phyloP scores from a whole-genome alignment of 2,888 invertebrate genomes.

The Coleophora deauratella region DNA sequence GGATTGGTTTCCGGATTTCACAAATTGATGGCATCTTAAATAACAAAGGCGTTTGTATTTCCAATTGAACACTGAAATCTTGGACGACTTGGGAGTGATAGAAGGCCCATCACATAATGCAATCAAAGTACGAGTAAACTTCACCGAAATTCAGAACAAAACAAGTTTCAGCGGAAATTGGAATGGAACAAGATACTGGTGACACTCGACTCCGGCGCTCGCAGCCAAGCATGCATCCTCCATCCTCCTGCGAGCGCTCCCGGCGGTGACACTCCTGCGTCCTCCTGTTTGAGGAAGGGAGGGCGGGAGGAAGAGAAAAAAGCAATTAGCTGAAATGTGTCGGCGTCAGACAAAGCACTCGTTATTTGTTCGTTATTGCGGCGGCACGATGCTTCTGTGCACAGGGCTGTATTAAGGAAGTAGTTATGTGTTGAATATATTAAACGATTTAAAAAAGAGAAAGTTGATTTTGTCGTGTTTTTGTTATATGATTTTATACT shows the following conservation, averaged over 20 bases:
- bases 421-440: no score
- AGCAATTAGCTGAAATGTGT: constrained; percentile 64
- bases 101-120: no score
- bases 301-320: constrained; percentile 30
- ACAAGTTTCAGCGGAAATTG: neutral
- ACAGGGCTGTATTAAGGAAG: neutral
- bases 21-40: no score
- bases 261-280: neutral
- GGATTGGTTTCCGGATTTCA: no score
- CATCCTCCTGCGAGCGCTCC: constrained; percentile 1
- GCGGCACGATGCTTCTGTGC: neutral
- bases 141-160: constrained; percentile 1
- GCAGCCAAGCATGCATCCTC: constrained; percentile 19
- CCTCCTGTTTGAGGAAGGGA: constrained; percentile 1
- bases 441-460: no score
- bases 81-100: no score
- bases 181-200: no score
- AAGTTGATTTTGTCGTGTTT: no score
- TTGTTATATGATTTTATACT: no score
- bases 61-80: no score
- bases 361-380: constrained; percentile 2
- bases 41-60: no score
- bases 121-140: no score
- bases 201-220: neutral
- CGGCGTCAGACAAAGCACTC: constrained; percentile 7